Conservation (phyloP, 2,113 vertebrate genomes). For the Turnix velox region DNA sequence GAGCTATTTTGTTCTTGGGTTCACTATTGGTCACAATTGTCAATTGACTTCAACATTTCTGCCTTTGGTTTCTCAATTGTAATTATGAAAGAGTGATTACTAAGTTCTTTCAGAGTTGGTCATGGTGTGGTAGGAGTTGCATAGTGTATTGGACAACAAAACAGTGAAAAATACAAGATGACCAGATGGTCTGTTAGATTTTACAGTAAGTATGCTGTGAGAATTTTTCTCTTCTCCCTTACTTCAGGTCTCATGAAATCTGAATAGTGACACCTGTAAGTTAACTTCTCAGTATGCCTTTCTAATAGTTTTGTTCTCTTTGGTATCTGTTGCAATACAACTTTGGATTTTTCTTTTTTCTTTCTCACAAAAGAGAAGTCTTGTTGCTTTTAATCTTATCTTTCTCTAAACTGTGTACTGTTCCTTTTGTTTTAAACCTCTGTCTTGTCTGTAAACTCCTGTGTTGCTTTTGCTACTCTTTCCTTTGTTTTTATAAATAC, state of each 20-base stretch:
- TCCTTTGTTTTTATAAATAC: background rate
- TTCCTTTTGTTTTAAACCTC: background rate
- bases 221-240: background rate
- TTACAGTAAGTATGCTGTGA: background rate
- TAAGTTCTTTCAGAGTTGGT: background rate
- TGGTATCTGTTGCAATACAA: background rate
- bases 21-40: background rate
- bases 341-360: background rate
- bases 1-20: background rate
- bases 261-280: background rate
- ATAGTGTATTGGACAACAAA: background rate
- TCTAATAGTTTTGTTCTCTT: background rate
- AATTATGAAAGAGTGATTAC: background rate
- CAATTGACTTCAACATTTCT: background rate
- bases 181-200: background rate
- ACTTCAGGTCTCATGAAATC: background rate
- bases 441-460: background rate
- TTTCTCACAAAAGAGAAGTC: background rate
- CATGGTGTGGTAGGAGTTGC: background rate
- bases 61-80: background rate
- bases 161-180: background rate
- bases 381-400: background rate
- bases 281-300: background rate
- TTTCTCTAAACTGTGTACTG: background rate
- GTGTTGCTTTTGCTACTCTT: background rate